Base-by-base conservation (phyloP, 2,113 vertebrate species). In the Catharus minimus region DNA sequence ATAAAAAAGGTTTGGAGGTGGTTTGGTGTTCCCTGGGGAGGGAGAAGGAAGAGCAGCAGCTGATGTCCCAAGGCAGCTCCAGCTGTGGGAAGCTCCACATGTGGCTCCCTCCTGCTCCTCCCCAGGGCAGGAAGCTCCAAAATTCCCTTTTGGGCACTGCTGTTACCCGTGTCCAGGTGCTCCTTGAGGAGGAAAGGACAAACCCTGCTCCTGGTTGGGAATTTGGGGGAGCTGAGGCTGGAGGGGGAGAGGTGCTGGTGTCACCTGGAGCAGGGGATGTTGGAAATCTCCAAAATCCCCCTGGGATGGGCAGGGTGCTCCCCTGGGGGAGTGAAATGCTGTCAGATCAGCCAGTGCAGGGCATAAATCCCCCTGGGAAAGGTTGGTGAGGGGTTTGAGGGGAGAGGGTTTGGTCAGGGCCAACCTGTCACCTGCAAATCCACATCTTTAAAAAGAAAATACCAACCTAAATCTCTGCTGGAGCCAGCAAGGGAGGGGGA, bases 91-190 rank as follows among this genome's bases (percentile, higher is more conserved):
- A 64, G 56, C 68, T 64, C 44, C 77, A 23, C 89, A 44, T 2
- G 43, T 71, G 92, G 86, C 30, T 94, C n/a, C 90, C 86, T 77
- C 19, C 74, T 89, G 92, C 88, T 85, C 10, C 88, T 85, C 11
- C 82, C 14, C 3, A 1, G 32, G 1, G 36, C 55, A 30, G 67
- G 72, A 85, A 52, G 49, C 49, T 57, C 43, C 1, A 30, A 44
- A 53, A 55, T 6, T 4, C 47, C 19, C 10, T 50, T 32, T 55
- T 3, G 17, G 64, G 41, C 3, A 1, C 18, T 82, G 90, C 23
- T 50, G 27, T 11, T 21, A 0, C 0, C 61, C 53, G 47, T 13
- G 58, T 5, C 53, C 5, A 7, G 22, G 53, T 8, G 28, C 33
- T 86, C 27, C 7, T 30, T 0, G 46, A 20, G 0, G 7, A 38